These are phyloP conservation scores for Aelia acuminata DNA, from an alignment of 2,888 invertebrate genomes.

Conservation along the genomic window DNA sequence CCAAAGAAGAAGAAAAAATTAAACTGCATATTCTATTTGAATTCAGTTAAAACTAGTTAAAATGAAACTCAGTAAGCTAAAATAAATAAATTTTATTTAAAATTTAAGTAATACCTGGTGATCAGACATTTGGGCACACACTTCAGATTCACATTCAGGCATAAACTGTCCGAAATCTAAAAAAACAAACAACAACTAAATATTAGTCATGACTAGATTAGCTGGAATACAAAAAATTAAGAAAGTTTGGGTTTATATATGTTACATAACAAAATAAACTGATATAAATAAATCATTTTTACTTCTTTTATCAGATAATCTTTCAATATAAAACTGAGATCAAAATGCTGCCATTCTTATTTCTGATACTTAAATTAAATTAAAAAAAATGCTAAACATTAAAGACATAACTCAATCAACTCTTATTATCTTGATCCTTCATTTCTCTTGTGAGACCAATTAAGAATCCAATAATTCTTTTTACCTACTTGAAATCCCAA, in stretches of 20 bases:
- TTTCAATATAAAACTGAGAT: background rate
- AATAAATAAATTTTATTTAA: background rate
- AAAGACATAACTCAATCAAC: background rate
- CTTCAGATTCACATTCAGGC: constrained; percentile 54
- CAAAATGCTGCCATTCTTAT: background rate
- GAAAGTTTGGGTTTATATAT: background rate
- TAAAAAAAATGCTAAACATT: background rate
- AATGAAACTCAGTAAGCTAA: background rate
- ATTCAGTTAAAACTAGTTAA: background rate
- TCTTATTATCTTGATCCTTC: too few relatives aligned
- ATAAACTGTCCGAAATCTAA: constrained; percentile 46
- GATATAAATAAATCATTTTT: background rate
- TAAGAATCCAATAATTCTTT: too few relatives aligned
- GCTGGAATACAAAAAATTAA: background rate
- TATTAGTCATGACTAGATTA: background rate
- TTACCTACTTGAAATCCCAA: too few relatives aligned
- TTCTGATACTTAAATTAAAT: too few relatives aligned
- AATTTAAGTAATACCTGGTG: constrained; percentile 37
- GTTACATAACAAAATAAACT: background rate
- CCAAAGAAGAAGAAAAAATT: background rate
- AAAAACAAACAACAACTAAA: constrained; percentile 32
- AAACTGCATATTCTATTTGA: background rate
- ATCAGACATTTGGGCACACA: constrained; percentile 50
- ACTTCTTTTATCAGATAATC: background rate
- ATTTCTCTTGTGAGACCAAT: too few relatives aligned